phyloP scores from a whole-genome alignment of 2,113 vertebrate species.

The Rhinoderma darwinii region DNA sequence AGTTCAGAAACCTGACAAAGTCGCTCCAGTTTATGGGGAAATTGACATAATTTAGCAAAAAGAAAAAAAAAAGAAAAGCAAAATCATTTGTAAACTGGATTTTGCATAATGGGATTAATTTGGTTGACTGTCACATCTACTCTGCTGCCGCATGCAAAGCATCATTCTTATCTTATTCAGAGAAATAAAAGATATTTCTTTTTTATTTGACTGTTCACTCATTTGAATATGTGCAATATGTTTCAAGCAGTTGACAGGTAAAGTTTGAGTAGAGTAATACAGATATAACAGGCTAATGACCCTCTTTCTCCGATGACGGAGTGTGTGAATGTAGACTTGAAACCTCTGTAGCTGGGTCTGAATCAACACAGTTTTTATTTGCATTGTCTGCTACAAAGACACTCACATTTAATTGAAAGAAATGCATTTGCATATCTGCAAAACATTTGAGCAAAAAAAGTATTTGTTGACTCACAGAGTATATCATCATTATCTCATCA shows the following conservation, averaged over 20 bases:
- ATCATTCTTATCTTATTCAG: slow-evolving; percentile 68
- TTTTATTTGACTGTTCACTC: slow-evolving; percentile 62
- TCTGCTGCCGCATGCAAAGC: slow-evolving; percentile 74
- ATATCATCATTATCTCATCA: slow-evolving; percentile 45
- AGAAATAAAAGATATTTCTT: slow-evolving; percentile 63
- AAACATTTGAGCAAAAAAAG: slow-evolving; percentile 43
- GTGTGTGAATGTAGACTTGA: slow-evolving; percentile 39
- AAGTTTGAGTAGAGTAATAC: slow-evolving; percentile 51
- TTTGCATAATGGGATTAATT: slow-evolving; percentile 85
- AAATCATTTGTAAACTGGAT: slow-evolving; percentile 79
- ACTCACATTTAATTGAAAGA: slow-evolving; percentile 53
- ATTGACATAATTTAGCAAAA: slow-evolving; percentile 77
- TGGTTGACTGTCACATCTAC: slow-evolving; percentile 80
- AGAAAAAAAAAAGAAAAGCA: slow-evolving; percentile 61
- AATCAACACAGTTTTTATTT: slow-evolving; percentile 34
- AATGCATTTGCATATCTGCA: slow-evolving; percentile 54
- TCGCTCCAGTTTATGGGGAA: slow-evolving; percentile 76
- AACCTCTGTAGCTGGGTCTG: slow-evolving; percentile 38
- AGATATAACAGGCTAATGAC: slow-evolving; percentile 55
- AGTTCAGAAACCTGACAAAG: slow-evolving; percentile 74
- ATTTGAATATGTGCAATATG: slow-evolving; percentile 58
- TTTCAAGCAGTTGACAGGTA: slow-evolving; percentile 50
- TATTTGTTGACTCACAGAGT: slow-evolving; percentile 37
- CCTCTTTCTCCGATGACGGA: slow-evolving; percentile 46
- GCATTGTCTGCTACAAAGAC: slow-evolving; percentile 44